Evolutionary conservation across 2,888 invertebrate genomes (phyloP).

Genomic region (Drosophila paramelanica): DNA sequence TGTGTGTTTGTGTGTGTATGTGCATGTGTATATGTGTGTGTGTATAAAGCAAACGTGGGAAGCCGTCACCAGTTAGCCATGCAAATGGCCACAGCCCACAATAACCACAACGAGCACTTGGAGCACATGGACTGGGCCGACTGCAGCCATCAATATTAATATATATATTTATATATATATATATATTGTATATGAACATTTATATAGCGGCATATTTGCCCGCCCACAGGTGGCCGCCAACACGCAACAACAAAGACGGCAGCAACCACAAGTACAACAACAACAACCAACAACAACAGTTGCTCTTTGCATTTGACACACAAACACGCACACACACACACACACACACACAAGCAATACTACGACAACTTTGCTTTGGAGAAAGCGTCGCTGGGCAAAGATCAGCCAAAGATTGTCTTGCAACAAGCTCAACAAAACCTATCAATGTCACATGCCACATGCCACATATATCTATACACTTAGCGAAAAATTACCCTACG

Average conservation of each 20-base stretch:
- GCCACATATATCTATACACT: not conserved
- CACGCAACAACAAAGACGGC: slow-evolving; percentile 38
- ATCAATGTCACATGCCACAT: slow-evolving; percentile 1
- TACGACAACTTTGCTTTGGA: slow-evolving; percentile 12
- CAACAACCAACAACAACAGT: slow-evolving; percentile 9
- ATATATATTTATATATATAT: slow-evolving; percentile 1
- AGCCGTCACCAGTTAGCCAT: slow-evolving; percentile 47
- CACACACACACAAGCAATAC: slow-evolving; percentile 8
- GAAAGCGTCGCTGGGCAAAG: slow-evolving; percentile 32
- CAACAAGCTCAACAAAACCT: not conserved
- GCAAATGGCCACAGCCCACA: slow-evolving; percentile 45
- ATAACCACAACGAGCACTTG: slow-evolving; percentile 8
- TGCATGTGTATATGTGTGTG: not conserved
- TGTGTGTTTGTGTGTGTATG: not conserved
- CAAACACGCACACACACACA: slow-evolving; percentile 14
- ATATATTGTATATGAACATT: not conserved
- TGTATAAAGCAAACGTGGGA: slow-evolving; percentile 35
- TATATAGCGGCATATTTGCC: not conserved
- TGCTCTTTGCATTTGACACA: slow-evolving; percentile 11
- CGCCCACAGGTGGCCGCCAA: slow-evolving; percentile 62
- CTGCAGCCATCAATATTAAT: slow-evolving; percentile 1
- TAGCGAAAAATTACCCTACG: no score
- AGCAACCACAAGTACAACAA: slow-evolving; percentile 12
- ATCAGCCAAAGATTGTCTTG: slow-evolving; percentile 20
- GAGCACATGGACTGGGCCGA: slow-evolving; percentile 10